A percentile compares a stretch with the other conserved stretches of the same genome.
Conservation (phyloP, 1,140 invertebrate genomes). For the Tetramorium parvispinum region DNA sequence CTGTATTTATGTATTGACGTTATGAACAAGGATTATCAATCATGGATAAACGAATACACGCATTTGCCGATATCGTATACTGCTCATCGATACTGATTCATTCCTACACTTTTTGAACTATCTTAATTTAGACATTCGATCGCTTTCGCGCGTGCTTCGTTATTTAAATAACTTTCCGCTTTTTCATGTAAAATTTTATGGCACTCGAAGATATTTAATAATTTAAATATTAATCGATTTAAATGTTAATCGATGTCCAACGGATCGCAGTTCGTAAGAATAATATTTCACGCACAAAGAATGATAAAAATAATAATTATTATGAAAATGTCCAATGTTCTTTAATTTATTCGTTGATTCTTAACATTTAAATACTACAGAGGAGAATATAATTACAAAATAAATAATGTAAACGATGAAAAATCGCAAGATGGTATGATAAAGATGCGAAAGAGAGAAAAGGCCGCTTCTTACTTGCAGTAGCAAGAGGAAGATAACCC, state of each 20-base stretch:
- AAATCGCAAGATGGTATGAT: no score
- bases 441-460: neutral
- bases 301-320: neutral
- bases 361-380: neutral
- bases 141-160: neutral
- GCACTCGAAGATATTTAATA: neutral
- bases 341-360: neutral
- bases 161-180: neutral
- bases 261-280: neutral
- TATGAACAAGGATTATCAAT: constrained; percentile 61
- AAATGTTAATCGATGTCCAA: neutral
- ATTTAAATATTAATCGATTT: neutral
- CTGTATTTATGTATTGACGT: constrained; percentile 61
- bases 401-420: neutral
- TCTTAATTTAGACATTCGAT: constrained; percentile 11
- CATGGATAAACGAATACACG: constrained; percentile 40
- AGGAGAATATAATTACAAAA: neutral
- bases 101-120: neutral
- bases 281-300: neutral
- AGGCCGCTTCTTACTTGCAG: constrained; percentile 86
- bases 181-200: neutral
- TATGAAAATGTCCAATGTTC: neutral
- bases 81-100: neutral
- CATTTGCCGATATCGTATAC: neutral
- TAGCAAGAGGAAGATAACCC: constrained; percentile 89